Conservation (phyloP, 2,797 vertebrate species). For the Sebastes ruberrimus region DNA sequence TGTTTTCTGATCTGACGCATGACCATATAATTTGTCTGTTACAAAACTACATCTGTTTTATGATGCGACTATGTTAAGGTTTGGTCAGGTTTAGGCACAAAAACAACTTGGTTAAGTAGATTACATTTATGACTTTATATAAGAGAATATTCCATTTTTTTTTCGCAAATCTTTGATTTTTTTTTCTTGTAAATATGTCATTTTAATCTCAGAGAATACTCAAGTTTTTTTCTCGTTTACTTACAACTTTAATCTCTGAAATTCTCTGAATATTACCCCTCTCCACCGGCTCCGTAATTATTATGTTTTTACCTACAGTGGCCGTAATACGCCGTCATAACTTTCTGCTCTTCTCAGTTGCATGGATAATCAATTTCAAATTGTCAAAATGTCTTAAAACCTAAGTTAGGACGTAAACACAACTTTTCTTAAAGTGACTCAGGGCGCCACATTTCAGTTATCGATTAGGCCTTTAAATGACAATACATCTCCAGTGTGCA, state of each 20-base stretch:
- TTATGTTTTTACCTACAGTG: too few relatives aligned
- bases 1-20: too few relatives aligned
- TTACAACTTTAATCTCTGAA: too few relatives aligned
- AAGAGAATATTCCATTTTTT: too few relatives aligned
- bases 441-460: neutral
- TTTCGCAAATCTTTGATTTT: rapidly evolving
- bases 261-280: too few relatives aligned
- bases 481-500: neutral
- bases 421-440: neutral
- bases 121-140: neutral
- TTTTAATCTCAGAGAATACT: too few relatives aligned
- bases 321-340: too few relatives aligned
- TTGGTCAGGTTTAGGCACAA: neutral
- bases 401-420: neutral
- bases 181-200: too few relatives aligned
- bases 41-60: neutral
- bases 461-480: conserved; percentile 29
- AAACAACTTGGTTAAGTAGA: neutral
- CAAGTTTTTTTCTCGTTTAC: too few relatives aligned
- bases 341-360: neutral
- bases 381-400: neutral
- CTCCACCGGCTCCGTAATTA: too few relatives aligned
- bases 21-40: too few relatives aligned
- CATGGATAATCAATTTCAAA: neutral
- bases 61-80: neutral